Percentiles rank a stretch among this genome's conserved stretches.
Evolutionary conservation across 2,888 invertebrate genomes (phyloP).

Genomic region (Trileptium ribeirensis): DNA sequence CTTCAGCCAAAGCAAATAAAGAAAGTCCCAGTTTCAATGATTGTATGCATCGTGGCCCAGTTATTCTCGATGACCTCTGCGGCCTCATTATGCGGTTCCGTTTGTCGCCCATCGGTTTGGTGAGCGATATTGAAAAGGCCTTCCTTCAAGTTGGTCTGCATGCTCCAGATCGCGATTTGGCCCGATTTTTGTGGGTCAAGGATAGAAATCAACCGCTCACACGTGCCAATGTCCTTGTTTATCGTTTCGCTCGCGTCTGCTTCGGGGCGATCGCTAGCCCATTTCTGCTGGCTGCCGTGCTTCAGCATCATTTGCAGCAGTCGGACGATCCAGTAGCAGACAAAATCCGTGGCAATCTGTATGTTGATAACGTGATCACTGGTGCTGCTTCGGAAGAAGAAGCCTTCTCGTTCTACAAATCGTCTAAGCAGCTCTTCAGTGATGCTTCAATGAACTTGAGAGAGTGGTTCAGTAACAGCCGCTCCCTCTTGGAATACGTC

Average conservation of each 20-base stretch:
- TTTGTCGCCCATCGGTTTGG: neutral
- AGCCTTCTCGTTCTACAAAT: neutral
- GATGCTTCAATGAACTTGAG: neutral
- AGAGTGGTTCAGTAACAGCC: neutral
- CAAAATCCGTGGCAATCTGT: neutral
- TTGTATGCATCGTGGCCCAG: conserved; percentile 1
- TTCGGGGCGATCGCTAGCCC: conserved; percentile 35
- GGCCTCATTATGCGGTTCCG: neutral
- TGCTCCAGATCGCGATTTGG: conserved; percentile 27
- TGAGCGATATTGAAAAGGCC: conserved; percentile 1
- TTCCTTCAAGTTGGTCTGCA: conserved; percentile 35
- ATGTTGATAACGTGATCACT: neutral
- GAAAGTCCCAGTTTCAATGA: neutral
- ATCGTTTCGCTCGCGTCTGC: conserved; percentile 34
- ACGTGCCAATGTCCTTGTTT: conserved; percentile 27
- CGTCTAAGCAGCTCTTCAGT: neutral
- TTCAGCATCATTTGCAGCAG: conserved; percentile 23
- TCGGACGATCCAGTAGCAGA: neutral
- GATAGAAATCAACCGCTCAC: conserved; percentile 3
- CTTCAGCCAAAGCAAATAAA: neutral
- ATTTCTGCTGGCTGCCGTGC: conserved; percentile 28
- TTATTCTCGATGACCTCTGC: conserved; percentile 6
- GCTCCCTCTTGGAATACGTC: neutral
- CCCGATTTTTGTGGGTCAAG: neutral
- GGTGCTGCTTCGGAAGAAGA: neutral